A percentile compares a stretch with the other conserved stretches of the same genome.
These are phyloP conservation scores for Lasioglossum albipes DNA, from an alignment of 1,140 invertebrate genomes.

Conservation along the genomic window DNA sequence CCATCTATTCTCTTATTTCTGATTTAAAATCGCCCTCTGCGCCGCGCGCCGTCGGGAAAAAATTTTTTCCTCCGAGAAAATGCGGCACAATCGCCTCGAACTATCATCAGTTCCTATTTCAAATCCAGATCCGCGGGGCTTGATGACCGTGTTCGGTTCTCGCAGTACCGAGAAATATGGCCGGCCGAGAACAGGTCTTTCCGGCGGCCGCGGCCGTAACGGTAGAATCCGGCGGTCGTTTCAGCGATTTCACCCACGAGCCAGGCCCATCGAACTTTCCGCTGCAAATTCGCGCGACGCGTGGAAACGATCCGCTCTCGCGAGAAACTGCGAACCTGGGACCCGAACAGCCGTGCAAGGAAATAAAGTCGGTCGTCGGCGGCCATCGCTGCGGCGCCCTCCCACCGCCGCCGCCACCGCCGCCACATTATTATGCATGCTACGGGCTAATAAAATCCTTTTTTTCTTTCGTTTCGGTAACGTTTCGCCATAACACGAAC, in stretches of 20 bases:
- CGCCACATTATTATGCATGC: conserved; percentile 33
- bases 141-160: background rate
- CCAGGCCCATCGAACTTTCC: background rate
- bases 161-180: background rate
- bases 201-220: background rate
- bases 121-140: background rate
- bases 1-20: no score
- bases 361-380: conserved; percentile 15
- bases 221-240: background rate
- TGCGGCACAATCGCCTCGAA: background rate
- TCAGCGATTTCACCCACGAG: conserved; percentile 27
- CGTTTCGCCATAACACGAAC: background rate
- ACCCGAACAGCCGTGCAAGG: no score
- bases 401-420: background rate
- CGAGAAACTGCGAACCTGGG: no score
- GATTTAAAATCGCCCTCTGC: background rate
- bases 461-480: no score
- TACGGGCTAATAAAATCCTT: conserved; percentile 37
- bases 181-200: background rate
- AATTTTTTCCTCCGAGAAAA: background rate
- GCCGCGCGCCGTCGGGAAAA: background rate
- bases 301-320: background rate
- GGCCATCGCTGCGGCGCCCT: no score
- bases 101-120: background rate
- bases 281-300: background rate